Evolutionary conservation across 1,140 invertebrate genomes (phyloP).

Genomic region (Zaprionus vittiger): DNA sequence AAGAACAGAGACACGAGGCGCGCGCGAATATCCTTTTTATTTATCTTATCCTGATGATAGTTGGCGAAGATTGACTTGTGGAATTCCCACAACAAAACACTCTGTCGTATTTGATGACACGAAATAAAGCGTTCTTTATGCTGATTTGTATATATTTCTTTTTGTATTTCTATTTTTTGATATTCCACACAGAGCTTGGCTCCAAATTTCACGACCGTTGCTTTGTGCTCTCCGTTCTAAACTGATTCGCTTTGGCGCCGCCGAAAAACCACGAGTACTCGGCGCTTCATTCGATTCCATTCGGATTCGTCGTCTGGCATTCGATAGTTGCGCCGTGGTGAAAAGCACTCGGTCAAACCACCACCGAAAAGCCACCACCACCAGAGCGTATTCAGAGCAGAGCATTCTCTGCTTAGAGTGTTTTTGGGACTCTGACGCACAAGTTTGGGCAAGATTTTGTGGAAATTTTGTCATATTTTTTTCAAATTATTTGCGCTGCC

Average conservation of each 20-base stretch:
- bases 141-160: conserved; percentile 18
- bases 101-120: conserved; percentile 8
- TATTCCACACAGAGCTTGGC: conserved; percentile 53
- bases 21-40: conserved; percentile 34
- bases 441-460: conserved; percentile 5
- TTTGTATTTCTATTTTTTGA: conserved; percentile 7
- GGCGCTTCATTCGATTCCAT: conserved; percentile 41
- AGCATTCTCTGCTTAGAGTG: not conserved
- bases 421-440: conserved; percentile 22
- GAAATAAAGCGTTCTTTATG: not conserved
- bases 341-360: conserved; percentile 32
- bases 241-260: conserved; percentile 75
- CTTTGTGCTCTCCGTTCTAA: conserved; percentile 79
- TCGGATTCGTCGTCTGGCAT: conserved; percentile 15
- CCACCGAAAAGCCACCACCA: conserved; percentile 12
- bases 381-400: not conserved
- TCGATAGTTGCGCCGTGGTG: conserved; percentile 26
- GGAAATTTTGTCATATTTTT: conserved; percentile 22
- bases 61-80: conserved; percentile 18
- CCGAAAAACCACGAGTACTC: conserved; percentile 33
- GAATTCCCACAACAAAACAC: conserved; percentile 16
- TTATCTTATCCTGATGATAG: not conserved
- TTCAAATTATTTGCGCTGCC: conserved; percentile 12
- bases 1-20: conserved; percentile 13
- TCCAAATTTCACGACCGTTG: conserved; percentile 75